Evolutionary conservation across 2,888 invertebrate species (phyloP).

Genomic region (Caenorhabditis sinica): DNA sequence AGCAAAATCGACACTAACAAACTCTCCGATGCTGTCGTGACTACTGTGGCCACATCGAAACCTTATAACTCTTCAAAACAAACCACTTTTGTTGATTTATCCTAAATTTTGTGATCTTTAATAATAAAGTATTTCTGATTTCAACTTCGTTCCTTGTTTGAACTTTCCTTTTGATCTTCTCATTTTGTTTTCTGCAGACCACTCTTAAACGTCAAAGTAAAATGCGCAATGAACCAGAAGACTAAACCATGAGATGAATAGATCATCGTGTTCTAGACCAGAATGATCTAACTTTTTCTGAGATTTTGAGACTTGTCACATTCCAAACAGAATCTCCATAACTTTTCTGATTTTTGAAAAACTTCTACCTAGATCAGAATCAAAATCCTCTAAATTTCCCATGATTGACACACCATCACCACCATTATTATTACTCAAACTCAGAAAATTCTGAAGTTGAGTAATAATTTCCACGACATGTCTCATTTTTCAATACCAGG

Average conservation of each 20-base stretch:
- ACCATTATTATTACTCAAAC: too few species aligned
- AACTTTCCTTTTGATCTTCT: background rate
- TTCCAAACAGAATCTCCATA: background rate
- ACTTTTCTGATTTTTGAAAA: background rate
- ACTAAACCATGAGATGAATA: background rate
- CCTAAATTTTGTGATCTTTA: background rate
- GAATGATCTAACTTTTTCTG: background rate
- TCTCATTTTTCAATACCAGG: too few species aligned
- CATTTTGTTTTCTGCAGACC: background rate
- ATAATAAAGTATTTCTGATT: background rate
- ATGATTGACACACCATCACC: too few species aligned
- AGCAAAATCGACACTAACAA: constrained; percentile 9
- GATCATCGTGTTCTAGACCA: background rate
- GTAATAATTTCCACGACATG: too few species aligned
- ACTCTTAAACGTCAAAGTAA: background rate
- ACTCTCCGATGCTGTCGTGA: constrained; percentile 24
- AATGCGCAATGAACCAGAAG: background rate
- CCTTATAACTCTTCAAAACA: constrained; percentile 12
- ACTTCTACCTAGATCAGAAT: too few species aligned
- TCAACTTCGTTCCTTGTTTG: background rate
- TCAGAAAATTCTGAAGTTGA: too few species aligned
- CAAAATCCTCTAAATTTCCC: too few species aligned
- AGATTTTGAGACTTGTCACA: background rate
- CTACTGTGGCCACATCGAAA: constrained; percentile 32
- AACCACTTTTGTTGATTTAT: constrained; percentile 28